Evolutionary conservation across 37 sponge, comb jelly and placozoan genomes (phyloP), one percentile per base, ranked within the genome.

Genomic region (Bolinopsis microptera): DNA sequence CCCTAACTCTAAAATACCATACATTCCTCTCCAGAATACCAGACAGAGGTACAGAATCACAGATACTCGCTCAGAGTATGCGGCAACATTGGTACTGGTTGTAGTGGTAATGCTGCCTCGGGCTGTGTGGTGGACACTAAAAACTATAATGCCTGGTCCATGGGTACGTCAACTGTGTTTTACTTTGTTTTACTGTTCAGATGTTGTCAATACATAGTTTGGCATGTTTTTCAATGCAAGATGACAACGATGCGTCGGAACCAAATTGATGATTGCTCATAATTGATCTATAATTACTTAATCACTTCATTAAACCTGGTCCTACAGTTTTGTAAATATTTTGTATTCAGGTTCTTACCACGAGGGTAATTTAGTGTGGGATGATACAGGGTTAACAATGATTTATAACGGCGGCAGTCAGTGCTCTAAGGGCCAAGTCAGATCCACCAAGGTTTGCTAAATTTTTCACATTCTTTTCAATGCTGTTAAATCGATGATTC

Each of bases 341-440:
- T n/a, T n/a, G n/a, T 72, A n/a, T 18, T 41, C 61, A 41, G 90
- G 90, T 28, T 36, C 38, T 39, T 86, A 86, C 24, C 41, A 39
- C 30, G 90, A 86, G 90, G 90, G 90, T 1, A 86, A 86, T 30
- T 27, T 86, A 30, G 90, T 86, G 40, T 34, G 32, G 48, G 90
- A 86, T 40, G 90, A 86, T 39, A 86, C 61, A 0, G 90, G 90
- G 25, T 48, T 86, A 3, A 41, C 90, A 5, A 35, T 86, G 26
- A 2, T 86, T 3, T 41, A 41, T 28, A 41, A 35, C 36, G 90
- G 90, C 0, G 90, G 90, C 0, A 18, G 38, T n/a, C 90, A 86
- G 90, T 86, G 90, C 26, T 86, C 90, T 27, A 86, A 41, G 61
- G 90, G 90, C 24, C 90, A 35, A 36, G 90, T 86, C 30, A 86